Base-by-base conservation (phyloP, 2,888 invertebrate genomes). In the Tipula confusa region DNA sequence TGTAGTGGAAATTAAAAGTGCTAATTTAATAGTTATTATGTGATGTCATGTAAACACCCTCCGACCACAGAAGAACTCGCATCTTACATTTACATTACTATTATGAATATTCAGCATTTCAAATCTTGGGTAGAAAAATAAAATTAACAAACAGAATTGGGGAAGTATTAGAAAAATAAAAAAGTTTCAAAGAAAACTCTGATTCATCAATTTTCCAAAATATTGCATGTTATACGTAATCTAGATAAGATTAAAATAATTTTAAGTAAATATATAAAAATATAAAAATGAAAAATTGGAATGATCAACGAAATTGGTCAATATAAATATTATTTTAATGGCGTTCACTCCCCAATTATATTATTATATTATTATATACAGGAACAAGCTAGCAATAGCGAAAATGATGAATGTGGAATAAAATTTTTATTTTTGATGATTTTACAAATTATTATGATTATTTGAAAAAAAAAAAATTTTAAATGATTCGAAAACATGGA, bases 231-330 rank as follows among this genome's bases (percentile, higher is more conserved):
- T 64, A 7, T n/a, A n/a, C n/a, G n/a, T 24, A 64, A 64, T 64
- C 64, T 64, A 64, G 64, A 64, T 64, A 64, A 64, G 24, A 64
- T 64, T 48, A 48, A 64, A 64, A 64, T 64, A 64, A 64, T 64
- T 64, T 64, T 64, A 64, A 64, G 64, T 64, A 64, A 64, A 64
- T 64, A 64, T 43, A 33, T 15, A 15, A 43, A 64, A n/a, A n/a
- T n/a, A 64, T 9, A 9, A 64, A 64, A 64, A 48, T 48, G 33
- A 9, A 18, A 48, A 64, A 64, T 43, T 43, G 43, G 43, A 43
- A 43, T 43, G 43, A 43, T 43, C 43, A 43, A 43, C 43, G 43
- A 15, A 15, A 43, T 64, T 64, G 64, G 64, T 64, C 64, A 64
- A 43, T 43, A 11, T 43, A 15, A n/a, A n/a, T 38, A 11, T 38